These are phyloP conservation scores for Platysteira castanea DNA, from an alignment of 2,113 vertebrate genomes.

Conservation along the genomic window DNA sequence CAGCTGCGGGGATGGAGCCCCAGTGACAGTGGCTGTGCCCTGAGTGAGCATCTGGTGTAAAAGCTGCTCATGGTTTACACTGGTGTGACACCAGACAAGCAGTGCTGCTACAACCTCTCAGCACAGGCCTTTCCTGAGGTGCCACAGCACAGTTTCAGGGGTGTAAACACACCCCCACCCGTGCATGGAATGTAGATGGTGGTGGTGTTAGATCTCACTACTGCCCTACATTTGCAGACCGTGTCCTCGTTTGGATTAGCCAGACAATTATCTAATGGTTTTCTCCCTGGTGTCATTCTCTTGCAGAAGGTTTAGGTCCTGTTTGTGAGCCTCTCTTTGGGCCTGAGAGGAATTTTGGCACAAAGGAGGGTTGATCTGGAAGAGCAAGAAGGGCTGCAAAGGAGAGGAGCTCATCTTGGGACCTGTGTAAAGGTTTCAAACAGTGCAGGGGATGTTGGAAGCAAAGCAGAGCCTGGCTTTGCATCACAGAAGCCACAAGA, in stretches of 20 bases:
- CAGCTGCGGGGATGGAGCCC: background rate
- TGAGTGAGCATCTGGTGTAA: background rate
- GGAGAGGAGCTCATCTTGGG: background rate
- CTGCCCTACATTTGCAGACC: background rate
- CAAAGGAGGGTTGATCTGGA: background rate
- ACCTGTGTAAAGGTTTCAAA: rapidly evolving
- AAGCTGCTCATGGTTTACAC: rapidly evolving
- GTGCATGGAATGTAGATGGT: background rate
- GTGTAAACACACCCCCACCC: background rate
- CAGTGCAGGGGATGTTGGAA: background rate
- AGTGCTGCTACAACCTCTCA: background rate
- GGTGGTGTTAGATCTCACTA: background rate
- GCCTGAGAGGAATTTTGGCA: background rate
- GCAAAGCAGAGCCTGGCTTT: background rate
- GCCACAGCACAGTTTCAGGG: background rate
- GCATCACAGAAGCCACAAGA: background rate
- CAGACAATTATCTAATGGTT: background rate
- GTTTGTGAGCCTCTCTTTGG: background rate
- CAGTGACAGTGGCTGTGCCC: rapidly evolving
- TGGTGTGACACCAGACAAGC: background rate
- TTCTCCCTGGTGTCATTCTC: background rate
- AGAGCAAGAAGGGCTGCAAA: background rate
- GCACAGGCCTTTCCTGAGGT: rapidly evolving
- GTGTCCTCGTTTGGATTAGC: background rate
- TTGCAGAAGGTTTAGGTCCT: background rate